Evolutionary conservation across 2,113 vertebrate genomes (phyloP), one percentile per base, ranked within the genome.

Genomic region (Trogon surrucura): DNA sequence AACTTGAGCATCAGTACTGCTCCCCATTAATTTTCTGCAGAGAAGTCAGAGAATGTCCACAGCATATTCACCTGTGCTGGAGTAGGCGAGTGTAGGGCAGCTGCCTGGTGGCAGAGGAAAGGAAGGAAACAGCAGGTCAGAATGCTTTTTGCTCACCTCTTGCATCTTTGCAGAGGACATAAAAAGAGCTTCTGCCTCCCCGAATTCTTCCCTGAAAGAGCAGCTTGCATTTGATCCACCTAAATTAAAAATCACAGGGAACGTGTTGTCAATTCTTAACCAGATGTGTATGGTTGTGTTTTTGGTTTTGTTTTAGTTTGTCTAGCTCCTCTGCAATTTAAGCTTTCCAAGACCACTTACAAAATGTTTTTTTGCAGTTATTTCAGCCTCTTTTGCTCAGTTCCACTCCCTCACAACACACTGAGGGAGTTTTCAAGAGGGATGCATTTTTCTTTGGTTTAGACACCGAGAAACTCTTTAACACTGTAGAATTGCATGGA

Each of bases 1-100:
- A 62, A 11, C 30, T 36, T 70, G 34, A 85, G 17, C 17, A n/a
- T 6, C 48, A 8, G n/a, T 89, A 1, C 45, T 86, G 23, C 23
- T 77, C 7, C 7, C 29, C 34, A 5, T 38, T 6, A 66, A 13
- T 84, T 79, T 93, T 67, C 38, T 84, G 18, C 2, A 44, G 29
- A 13, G 9, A 81, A 51, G 22, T 8, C 4, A 0, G 32, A 58
- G 53, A 82, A 44, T 2, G 0, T 44, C 15, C 22, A 20, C 30
- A 61, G 32, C 20, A n/a, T 0, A 1, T 88, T 80, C 11, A 0
- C 0, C 25, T 50, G 11, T 77, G 72, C 56, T 77, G 32, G 16
- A 65, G 20, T 38, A 73, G 30, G 21, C 45, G 18, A 34, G 5
- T n/a, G 17, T 34, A 65, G 26, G 19, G 57, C 34, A 89, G 23